These are phyloP conservation scores for Pristis pectinata DNA, from an alignment of 2,797 vertebrate genomes.

Conservation along the genomic window DNA sequence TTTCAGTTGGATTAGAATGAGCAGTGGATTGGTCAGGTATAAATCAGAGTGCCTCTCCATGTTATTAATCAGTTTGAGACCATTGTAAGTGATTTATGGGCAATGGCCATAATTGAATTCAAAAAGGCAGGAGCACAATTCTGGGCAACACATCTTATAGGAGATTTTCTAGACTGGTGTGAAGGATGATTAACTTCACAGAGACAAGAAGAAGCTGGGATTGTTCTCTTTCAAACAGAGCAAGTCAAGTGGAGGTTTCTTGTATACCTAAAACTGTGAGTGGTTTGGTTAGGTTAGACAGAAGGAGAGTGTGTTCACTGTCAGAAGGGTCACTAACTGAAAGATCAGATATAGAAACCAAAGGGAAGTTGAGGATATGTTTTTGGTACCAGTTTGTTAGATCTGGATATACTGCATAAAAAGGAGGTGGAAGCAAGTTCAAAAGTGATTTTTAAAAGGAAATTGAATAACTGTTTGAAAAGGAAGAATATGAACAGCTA, in stretches of 20 bases:
- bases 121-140: background rate
- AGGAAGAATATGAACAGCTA: background rate
- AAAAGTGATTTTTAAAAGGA: background rate
- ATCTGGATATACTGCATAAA: background rate
- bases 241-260: background rate
- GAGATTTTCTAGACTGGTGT: background rate
- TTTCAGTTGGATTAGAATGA: background rate
- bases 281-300: background rate
- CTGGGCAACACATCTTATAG: background rate
- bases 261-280: background rate
- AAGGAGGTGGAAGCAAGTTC: background rate
- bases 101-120: background rate
- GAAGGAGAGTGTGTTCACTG: no score
- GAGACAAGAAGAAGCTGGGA: background rate
- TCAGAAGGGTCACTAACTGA: background rate
- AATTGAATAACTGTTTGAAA: background rate
- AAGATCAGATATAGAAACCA: background rate
- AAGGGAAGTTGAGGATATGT: background rate
- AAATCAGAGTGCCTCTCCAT: background rate
- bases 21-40: background rate
- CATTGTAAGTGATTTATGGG: background rate
- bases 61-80: background rate
- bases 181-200: background rate
- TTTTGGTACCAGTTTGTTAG: background rate
- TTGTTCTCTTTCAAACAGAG: background rate